Percentiles rank a stretch among this genome's conserved stretches.
Evolutionary conservation across 2,888 invertebrate genomes (phyloP).

Genomic region (Dynastes grantii): DNA sequence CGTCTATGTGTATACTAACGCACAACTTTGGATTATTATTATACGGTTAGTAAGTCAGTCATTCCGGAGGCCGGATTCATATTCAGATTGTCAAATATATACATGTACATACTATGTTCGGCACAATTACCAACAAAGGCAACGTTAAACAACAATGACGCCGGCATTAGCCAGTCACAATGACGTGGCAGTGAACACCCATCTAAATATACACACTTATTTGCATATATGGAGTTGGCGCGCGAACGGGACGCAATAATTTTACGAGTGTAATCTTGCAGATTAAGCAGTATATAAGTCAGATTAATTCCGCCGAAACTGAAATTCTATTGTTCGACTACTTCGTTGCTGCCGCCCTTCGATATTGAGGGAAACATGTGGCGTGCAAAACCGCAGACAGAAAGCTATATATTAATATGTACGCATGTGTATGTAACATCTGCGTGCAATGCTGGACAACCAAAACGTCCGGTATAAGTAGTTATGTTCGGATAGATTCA

Average conservation of each 20-base stretch:
- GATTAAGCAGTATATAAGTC: constrained; percentile 55
- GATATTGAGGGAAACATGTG: constrained; percentile 56
- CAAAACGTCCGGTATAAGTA: not conserved
- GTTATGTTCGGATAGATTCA: too few species aligned
- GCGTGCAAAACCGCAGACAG: constrained; percentile 47
- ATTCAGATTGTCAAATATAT: constrained; percentile 31
- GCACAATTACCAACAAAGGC: constrained; percentile 44
- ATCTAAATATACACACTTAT: constrained; percentile 42
- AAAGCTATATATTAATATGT: constrained; percentile 41
- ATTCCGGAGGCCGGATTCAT: constrained; percentile 27
- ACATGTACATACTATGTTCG: constrained; percentile 20
- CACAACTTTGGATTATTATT: constrained; percentile 35
- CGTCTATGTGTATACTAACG: not conserved
- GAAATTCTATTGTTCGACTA: constrained; percentile 51
- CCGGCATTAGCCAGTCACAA: constrained; percentile 38
- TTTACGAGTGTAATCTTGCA: constrained; percentile 53
- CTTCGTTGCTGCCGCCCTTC: constrained; percentile 51
- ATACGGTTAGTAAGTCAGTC: constrained; percentile 40
- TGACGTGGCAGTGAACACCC: constrained; percentile 23
- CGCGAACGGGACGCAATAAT: constrained; percentile 48
- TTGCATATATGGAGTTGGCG: constrained; percentile 44
- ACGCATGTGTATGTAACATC: constrained; percentile 6
- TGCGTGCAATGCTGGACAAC: not conserved
- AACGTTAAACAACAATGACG: constrained; percentile 44
- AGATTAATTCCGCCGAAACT: constrained; percentile 55